Evolutionary conservation across 1,140 invertebrate species (phyloP).

Genomic region (Babylonia areolata): DNA sequence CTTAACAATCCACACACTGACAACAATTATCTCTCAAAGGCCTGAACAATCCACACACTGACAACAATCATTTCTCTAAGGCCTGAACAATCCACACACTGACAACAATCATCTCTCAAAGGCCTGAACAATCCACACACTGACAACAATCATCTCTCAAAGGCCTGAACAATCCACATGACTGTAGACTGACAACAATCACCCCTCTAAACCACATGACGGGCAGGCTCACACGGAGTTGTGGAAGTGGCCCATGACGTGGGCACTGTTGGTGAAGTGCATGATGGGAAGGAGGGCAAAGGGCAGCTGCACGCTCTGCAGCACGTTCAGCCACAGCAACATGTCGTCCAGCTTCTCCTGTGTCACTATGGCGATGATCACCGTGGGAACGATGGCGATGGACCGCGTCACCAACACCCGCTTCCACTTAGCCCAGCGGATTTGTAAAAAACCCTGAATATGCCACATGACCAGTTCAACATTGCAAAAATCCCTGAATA

Average conservation of each 20-base stretch:
- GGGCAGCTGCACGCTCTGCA: constrained; percentile 87
- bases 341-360: constrained; percentile 86
- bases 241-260: constrained; percentile 83
- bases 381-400: constrained; percentile 92
- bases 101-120: too few relatives aligned
- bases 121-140: too few relatives aligned
- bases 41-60: too few relatives aligned
- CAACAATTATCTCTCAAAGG: too few relatives aligned
- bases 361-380: constrained; percentile 85
- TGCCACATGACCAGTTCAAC: too few relatives aligned
- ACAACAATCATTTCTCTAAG: too few relatives aligned
- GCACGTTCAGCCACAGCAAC: constrained; percentile 91
- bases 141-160: neutral
- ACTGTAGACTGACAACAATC: neutral
- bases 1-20: too few relatives aligned
- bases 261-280: constrained; percentile 88
- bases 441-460: constrained; percentile 87
- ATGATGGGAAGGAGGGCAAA: constrained; percentile 88
- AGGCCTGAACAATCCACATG: too few relatives aligned
- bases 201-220: neutral
- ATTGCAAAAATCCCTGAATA: too few relatives aligned
- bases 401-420: constrained; percentile 89
- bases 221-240: constrained; percentile 60
- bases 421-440: constrained; percentile 92
- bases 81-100: too few relatives aligned